A percentile compares a stretch with the other conserved stretches of the same genome.
Evolutionary conservation across 2,797 vertebrate genomes (phyloP).

Genomic region (Micrastur ruficollis): DNA sequence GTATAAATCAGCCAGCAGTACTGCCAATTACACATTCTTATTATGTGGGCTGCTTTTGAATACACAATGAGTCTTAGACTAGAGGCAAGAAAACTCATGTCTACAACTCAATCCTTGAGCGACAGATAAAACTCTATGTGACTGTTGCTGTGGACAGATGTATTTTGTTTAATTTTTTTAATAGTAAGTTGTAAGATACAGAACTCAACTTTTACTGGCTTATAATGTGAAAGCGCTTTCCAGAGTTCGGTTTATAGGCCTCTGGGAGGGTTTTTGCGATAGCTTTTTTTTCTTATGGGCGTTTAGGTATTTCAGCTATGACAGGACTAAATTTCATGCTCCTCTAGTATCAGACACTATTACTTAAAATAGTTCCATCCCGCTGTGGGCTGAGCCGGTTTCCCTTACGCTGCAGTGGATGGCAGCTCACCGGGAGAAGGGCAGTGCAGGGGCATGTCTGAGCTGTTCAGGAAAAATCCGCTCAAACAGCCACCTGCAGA

Average conservation of each 20-base stretch:
- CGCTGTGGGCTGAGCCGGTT: background rate
- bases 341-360: slow-evolving; percentile 43
- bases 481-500: background rate
- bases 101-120: rapidly evolving
- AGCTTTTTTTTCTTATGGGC: background rate
- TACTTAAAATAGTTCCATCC: slow-evolving; percentile 64
- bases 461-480: background rate
- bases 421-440: background rate
- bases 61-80: background rate
- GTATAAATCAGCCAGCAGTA: background rate
- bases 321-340: slow-evolving; percentile 56
- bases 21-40: rapidly evolving
- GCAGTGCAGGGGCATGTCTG: background rate
- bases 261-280: background rate
- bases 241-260: background rate
- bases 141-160: background rate
- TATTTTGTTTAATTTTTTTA: background rate
- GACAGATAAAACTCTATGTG: background rate
- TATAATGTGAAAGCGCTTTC: background rate
- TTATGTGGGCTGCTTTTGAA: background rate
- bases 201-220: background rate
- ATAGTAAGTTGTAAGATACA: background rate
- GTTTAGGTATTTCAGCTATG: slow-evolving; percentile 59
- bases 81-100: background rate
- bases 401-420: background rate